Evolutionary conservation across 1,140 invertebrate genomes (phyloP), one percentile per base, ranked within the genome.

Genomic region (Manduca sexta): DNA sequence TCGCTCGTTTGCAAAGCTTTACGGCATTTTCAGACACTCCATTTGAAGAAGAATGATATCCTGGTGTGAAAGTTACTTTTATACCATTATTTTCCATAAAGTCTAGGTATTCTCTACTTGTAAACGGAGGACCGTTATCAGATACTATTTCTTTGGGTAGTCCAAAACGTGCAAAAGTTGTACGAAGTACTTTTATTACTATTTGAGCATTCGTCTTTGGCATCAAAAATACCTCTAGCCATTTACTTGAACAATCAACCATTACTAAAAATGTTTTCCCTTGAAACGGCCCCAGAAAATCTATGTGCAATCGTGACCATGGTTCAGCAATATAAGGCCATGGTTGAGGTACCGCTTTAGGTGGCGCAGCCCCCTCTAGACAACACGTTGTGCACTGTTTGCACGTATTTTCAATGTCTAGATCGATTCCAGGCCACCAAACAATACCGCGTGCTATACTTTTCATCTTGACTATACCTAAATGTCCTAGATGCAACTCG

Each of bases 371-470:
- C 53, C 87, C 89, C 1, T 43, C 3, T 13, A 10, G 2, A 11
- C 34, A 2, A 7, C 21, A 21, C 21, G 21, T 21, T 7, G 21
- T 7, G 7, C 21, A 21, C 7, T 2, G 3, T 15, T 62, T 56
- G 6, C 70, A 66, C 18, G 69, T 47, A 3, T 35, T 16, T 61
- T 83, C 76, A 4, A 86, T 76, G 4, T 88, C 82, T n/a, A 60
- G 54, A 38, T 88, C 81, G 0, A 90, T 75, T 3, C 64, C 61
- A 13, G 72, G 80, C 86, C 88, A 90, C 57, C 79, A 90, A 7
- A 88, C 68, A 52, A 86, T 83, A 34, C 61, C 57, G 6, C 59
- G 46, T 0, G 73, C 74, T 11, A 71, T 35, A 13, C 57, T 41
- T 45, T 74, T 78, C 49, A 68, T 74, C 52, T 56, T 50, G 6